Base-by-base conservation (phyloP, 2,113 vertebrate species). In the Patagioenas fasciata region DNA sequence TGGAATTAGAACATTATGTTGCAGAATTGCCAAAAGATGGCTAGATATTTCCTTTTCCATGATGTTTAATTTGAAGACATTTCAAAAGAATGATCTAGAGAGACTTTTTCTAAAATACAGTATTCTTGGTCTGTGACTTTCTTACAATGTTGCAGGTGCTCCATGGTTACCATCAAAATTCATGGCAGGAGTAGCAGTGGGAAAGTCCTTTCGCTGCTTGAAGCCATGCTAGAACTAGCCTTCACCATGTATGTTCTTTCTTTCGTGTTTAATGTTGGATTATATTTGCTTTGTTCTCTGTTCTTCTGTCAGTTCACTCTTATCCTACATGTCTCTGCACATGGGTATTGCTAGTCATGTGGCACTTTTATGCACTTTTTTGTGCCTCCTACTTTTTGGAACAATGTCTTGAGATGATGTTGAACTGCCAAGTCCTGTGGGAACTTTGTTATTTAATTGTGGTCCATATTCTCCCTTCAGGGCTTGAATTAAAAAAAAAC, bases 401-500 rank as follows among this genome's bases (percentile, higher is more conserved):
- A 65, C 56, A 77, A 9, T n/a, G 6, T 57, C n/a, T 85, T 80
- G 54, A 79, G 32, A 73, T 71, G 47, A 73, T 4, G 8, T 53
- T 69, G 54, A 57, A 44, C 70, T 84, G 51, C 47, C 32, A 54
- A 28, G 53, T 86, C 66, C 62, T 53, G 14, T 31, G 78, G 79
- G 74, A 84, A 47, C 19, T 51, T 31, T 60, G n/a, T 89, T 92
- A 51, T 84, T 92, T 73, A 83, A 75, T 40, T 86, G 50, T 82
- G 87, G 21, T 54, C 66, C 31, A 28, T 56, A 69, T 85, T 77
- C 31, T 93, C 36, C 54, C 50, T 74, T 62, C n/a, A 54, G 71
- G 60, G 48, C 14, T 3, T 89, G 57, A 58, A 97, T 92, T 31
- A 61, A 83, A 64, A 92, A 85, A 88, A 26, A 94, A 96, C 96